A percentile compares a stretch with the other conserved stretches of the same genome.
Conservation (phyloP, 2,113 vertebrate species). For the Cyprinodon tularosa region DNA sequence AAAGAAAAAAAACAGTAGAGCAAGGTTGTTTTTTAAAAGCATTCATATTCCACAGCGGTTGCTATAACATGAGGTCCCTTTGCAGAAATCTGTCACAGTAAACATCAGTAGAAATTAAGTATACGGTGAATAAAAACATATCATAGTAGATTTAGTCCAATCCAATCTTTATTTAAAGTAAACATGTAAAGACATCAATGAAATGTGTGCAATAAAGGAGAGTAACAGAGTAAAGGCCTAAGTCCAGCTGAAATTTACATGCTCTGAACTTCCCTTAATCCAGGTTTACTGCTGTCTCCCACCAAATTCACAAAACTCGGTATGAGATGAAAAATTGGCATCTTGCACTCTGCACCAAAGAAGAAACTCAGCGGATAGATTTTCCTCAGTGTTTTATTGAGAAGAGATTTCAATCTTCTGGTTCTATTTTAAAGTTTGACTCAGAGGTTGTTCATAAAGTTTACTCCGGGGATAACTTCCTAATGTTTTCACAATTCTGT, state of each 20-base stretch:
- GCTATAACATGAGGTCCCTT: slow-evolving; percentile 1
- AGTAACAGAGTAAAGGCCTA: slow-evolving; percentile 59
- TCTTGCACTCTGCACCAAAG: slow-evolving; percentile 23
- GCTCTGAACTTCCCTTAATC: slow-evolving; percentile 70
- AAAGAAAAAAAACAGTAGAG: not conserved
- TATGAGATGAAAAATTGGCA: slow-evolving; percentile 36
- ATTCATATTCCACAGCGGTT: not conserved
- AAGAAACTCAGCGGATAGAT: slow-evolving; percentile 60
- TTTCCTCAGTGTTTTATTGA: slow-evolving; percentile 62
- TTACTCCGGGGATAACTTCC: not conserved
- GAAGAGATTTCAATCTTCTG: slow-evolving; percentile 54
- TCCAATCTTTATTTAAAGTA: slow-evolving; percentile 70
- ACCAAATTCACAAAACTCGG: slow-evolving; percentile 8
- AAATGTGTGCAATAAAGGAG: slow-evolving; percentile 34
- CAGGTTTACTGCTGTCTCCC: slow-evolving; percentile 24
- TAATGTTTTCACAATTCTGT: not conserved
- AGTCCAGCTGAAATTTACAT: slow-evolving; percentile 50
- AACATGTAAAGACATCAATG: slow-evolving; percentile 26
- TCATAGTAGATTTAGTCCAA: slow-evolving; percentile 40
- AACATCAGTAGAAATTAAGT: too few species aligned
- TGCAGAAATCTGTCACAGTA: not conserved
- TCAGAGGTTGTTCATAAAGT: slow-evolving; percentile 20
- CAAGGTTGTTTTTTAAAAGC: slow-evolving; percentile 3
- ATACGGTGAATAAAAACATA: too few species aligned
- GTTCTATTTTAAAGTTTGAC: slow-evolving; percentile 39